Evolutionary conservation across 92 coral and sea anemone genomes (phyloP), one percentile per base, ranked within the genome.

Genomic region (Palythoa grandiflora): DNA sequence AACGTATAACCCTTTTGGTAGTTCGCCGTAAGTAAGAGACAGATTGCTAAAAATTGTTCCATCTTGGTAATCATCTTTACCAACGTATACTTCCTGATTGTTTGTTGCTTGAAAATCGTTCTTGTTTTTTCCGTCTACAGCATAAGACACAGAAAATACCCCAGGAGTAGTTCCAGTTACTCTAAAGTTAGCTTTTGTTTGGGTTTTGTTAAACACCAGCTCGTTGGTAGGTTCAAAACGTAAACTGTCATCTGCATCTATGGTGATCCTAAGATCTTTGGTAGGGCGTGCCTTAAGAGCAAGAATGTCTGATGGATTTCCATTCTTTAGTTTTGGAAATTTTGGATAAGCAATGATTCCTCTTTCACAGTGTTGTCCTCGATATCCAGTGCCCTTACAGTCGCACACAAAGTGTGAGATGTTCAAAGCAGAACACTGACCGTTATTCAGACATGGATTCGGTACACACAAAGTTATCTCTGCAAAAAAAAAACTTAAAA

Each of bases 361-460:
- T 6, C 61, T 83, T 36, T 90, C 66, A 93, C 28, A 28, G 28
- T 28, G 28, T 28, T 28, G 28, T 28, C 28, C 28, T 28, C 28
- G 28, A 28, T 28, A 28, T 28, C 28, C 28, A 0, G 28, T 28
- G 28, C 28, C 28, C 28, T 28, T 28, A 28, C 28, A 28, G 28
- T 28, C 28, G 28, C 28, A 28, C 28, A 28, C 28, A 28, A 28
- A 28, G 28, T 28, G 28, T 0, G 38, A 15, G 66, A 3, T 44
- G 72, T 17, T 93, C 96, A 80, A 3, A 3, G 86, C 79, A 12
- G 68, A n/a, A 36, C 96, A 93, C 73, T 74, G 57, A 5, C 93
- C 92, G 1, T 83, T 90, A 37, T 84, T 71, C 74, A 37, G 55
- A 63, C 96, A 93, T 16, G 96, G 96, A 80, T 85, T 93, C 14